phyloP scores from a whole-genome alignment of 2,113 vertebrate genomes.

The Megaceryle maxima region DNA sequence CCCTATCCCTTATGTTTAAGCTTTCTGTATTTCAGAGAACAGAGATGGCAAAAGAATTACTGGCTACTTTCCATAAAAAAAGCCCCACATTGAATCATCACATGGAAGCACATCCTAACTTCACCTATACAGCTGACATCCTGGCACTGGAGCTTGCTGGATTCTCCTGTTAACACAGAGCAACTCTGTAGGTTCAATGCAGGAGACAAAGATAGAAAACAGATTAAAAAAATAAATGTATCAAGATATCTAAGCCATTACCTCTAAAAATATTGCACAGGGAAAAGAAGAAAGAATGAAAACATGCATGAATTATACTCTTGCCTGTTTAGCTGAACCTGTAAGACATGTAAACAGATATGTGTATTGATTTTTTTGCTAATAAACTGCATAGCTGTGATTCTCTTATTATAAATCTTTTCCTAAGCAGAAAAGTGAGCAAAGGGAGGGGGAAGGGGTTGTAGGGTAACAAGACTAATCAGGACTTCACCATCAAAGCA shows the following conservation, averaged over 20 bases:
- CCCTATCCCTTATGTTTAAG: neutral
- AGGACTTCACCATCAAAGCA: slow-evolving; percentile 81
- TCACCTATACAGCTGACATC: accelerated
- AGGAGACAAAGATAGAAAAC: neutral
- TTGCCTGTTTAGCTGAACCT: neutral
- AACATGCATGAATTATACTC: neutral
- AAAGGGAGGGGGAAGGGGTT: slow-evolving; percentile 28
- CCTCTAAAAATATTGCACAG: neutral
- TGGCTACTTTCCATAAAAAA: neutral
- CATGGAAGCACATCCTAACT: neutral
- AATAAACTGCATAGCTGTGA: slow-evolving; percentile 34
- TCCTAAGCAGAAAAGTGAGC: slow-evolving; percentile 50
- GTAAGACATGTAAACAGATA: neutral
- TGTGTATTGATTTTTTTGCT: slow-evolving; percentile 12
- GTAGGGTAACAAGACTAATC: slow-evolving; percentile 78
- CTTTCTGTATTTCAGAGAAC: neutral
- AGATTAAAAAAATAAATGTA: neutral
- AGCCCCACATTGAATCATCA: neutral
- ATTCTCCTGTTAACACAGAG: neutral
- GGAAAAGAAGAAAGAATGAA: neutral
- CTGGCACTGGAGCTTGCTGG: neutral
- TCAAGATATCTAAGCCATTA: neutral
- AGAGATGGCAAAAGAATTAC: neutral
- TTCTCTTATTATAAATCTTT: slow-evolving; percentile 61
- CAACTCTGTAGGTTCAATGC: neutral